phyloP scores from a whole-genome alignment of 2,888 invertebrate species.

The Eristalis pertinax region DNA sequence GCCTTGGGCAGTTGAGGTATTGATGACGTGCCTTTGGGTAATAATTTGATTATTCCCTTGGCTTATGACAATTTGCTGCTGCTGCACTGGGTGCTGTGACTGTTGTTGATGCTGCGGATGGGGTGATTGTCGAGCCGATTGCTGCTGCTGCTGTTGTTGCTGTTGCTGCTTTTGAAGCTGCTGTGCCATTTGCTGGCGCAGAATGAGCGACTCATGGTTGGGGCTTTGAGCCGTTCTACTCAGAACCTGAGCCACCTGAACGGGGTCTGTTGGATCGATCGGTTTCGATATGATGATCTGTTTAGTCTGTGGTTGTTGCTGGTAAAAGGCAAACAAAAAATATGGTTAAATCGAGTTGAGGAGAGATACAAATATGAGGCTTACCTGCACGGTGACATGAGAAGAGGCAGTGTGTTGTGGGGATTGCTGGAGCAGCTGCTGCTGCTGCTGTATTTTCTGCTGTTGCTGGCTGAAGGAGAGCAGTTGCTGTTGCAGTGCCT shows the following conservation, averaged over 20 bases:
- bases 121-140: slow-evolving; percentile 60
- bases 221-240: slow-evolving; percentile 79
- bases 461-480: slow-evolving; percentile 76
- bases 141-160: slow-evolving; percentile 75
- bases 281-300: slow-evolving; percentile 76
- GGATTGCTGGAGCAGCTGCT: slow-evolving; percentile 60
- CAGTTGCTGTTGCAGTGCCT: slow-evolving; percentile 78
- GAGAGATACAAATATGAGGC: background rate
- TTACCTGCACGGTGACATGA: slow-evolving; percentile 56
- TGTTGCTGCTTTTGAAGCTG: slow-evolving; percentile 77
- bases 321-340: slow-evolving; percentile 62
- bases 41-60: slow-evolving; percentile 77
- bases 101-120: slow-evolving; percentile 73
- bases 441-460: slow-evolving; percentile 69
- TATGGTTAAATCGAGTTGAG: slow-evolving; percentile 2
- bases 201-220: slow-evolving; percentile 79
- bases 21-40: slow-evolving; percentile 80
- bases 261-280: slow-evolving; percentile 80
- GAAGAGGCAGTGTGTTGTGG: slow-evolving; percentile 46
- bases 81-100: slow-evolving; percentile 70
- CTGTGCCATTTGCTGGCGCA: slow-evolving; percentile 79
- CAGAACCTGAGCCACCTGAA: slow-evolving; percentile 80
- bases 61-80: slow-evolving; percentile 73
- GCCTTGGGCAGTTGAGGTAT: slow-evolving; percentile 80
- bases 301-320: slow-evolving; percentile 75